phyloP scores from a whole-genome alignment of 2,113 vertebrate genomes.

The Genyomyrus donnyi region DNA sequence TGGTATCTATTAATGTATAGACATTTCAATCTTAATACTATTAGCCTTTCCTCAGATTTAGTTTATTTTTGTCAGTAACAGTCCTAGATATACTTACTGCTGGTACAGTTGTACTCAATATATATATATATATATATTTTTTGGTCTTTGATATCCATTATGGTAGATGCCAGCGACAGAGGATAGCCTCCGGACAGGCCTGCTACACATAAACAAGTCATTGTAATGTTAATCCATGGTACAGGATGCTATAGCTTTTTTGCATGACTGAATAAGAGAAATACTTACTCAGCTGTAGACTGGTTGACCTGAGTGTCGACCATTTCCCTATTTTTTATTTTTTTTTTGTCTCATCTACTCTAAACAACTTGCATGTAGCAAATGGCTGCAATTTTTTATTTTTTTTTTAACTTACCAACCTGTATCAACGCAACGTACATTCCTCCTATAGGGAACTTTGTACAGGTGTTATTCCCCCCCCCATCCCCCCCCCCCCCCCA shows the following conservation, averaged over 20 bases:
- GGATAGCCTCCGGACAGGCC: slow-evolving; percentile 77
- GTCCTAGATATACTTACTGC: slow-evolving; percentile 92
- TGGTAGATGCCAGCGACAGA: slow-evolving; percentile 60
- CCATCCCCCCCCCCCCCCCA: not conserved
- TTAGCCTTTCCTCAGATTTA: slow-evolving; percentile 76
- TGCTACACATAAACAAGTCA: slow-evolving; percentile 33
- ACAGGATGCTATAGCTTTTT: slow-evolving; percentile 56
- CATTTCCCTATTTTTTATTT: slow-evolving; percentile 41
- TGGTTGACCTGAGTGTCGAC: slow-evolving; percentile 43
- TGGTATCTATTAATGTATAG: slow-evolving; percentile 97
- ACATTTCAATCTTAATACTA: slow-evolving; percentile 80
- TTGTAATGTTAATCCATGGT: slow-evolving; percentile 55
- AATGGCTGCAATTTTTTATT: slow-evolving; percentile 50
- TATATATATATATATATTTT: slow-evolving; percentile 36
- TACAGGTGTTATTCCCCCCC: slow-evolving; percentile 52
- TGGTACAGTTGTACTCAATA: slow-evolving; percentile 94
- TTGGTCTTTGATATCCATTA: slow-evolving; percentile 65
- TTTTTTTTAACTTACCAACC: slow-evolving; percentile 32
- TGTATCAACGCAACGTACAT: slow-evolving; percentile 73
- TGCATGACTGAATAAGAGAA: slow-evolving; percentile 42
- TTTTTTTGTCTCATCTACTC: slow-evolving; percentile 47
- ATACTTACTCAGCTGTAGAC: slow-evolving; percentile 41
- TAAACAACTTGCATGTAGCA: slow-evolving; percentile 44
- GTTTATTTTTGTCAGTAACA: slow-evolving; percentile 82
- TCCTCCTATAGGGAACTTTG: slow-evolving; percentile 72